Evolutionary conservation across 1,140 invertebrate genomes (phyloP).

Genomic region (Drosophila ironensis): DNA sequence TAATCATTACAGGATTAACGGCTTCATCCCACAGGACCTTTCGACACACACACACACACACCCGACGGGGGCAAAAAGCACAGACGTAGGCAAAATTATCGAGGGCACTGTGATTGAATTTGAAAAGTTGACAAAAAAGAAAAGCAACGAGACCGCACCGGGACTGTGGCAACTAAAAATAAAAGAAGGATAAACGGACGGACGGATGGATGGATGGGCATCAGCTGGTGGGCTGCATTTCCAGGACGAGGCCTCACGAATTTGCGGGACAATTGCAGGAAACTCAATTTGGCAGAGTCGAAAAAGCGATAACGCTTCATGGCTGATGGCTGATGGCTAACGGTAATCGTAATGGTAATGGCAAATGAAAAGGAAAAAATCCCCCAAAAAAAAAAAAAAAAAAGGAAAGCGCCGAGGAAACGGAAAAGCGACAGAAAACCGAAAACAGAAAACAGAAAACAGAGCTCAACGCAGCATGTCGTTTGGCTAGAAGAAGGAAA

Average conservation of each 20-base stretch:
- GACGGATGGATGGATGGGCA: not conserved
- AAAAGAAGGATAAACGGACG: too few species aligned
- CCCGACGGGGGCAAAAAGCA: too few species aligned
- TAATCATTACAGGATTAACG: too few species aligned
- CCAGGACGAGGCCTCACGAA: not conserved
- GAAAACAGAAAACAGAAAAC: not conserved
- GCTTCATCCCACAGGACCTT: too few species aligned
- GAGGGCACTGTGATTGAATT: not conserved
- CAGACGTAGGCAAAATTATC: too few species aligned
- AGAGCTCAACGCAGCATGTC: not conserved
- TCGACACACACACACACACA: too few species aligned
- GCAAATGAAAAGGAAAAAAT: not conserved
- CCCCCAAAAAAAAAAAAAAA: too few species aligned
- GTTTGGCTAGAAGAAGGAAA: not conserved
- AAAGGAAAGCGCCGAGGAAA: too few species aligned
- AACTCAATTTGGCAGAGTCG: conserved; percentile 18
- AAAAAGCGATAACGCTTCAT: conserved; percentile 4
- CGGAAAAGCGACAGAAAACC: not conserved
- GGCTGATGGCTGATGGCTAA: conserved; percentile 2
- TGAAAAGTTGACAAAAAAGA: not conserved
- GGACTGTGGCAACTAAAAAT: not conserved
- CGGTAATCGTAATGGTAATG: conserved; percentile 14
- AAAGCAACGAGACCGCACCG: not conserved
- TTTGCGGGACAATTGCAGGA: conserved; percentile 2
- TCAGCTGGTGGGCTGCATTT: not conserved